phyloP scores from a whole-genome alignment of 2,797 vertebrate species.

The Enteromius argenteus region DNA sequence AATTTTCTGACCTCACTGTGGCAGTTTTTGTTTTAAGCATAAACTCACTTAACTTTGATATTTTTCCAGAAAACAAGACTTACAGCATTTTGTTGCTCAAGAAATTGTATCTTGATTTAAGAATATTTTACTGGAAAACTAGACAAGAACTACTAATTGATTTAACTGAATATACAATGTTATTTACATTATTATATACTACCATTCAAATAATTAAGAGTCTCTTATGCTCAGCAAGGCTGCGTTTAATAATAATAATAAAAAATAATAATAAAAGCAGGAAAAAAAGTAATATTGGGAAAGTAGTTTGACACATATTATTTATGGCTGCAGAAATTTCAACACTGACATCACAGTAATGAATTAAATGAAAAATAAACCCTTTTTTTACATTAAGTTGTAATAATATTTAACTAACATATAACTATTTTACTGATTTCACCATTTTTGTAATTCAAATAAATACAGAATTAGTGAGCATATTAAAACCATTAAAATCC shows the following conservation, averaged over 20 bases:
- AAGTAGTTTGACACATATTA: neutral
- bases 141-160: neutral
- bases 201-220: too few relatives aligned
- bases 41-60: neutral
- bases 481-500: neutral
- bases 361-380: neutral
- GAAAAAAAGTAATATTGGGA: neutral
- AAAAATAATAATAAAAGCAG: too few relatives aligned
- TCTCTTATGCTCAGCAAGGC: neutral
- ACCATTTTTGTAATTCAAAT: too few relatives aligned
- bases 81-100: neutral
- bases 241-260: neutral
- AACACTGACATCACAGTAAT: neutral
- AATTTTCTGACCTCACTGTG: neutral
- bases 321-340: neutral
- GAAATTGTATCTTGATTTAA: neutral
- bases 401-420: neutral
- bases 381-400: neutral
- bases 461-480: neutral
- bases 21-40: neutral
- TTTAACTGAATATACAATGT: neutral
- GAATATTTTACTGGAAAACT: neutral
- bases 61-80: neutral
- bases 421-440: neutral
- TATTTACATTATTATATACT: neutral